Evolutionary conservation across 2,888 invertebrate genomes (phyloP), one percentile per base, ranked within the genome.

Genomic region (Chymomyza caudatula): DNA sequence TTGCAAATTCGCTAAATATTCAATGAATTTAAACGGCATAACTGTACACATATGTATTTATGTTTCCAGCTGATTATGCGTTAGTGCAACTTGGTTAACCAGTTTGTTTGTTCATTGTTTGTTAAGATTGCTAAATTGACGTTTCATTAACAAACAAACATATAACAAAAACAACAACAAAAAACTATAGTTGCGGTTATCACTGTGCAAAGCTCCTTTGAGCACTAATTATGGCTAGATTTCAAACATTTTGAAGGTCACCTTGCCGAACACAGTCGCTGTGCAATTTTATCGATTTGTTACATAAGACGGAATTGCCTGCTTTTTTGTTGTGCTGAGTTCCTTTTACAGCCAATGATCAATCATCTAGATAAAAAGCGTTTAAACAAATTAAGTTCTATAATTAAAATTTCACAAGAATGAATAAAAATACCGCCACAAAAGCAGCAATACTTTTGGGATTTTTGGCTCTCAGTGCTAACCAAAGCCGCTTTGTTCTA

Each of bases 251-350:
- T 63, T 59, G 87, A 84, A 87, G 84, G 83, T 86, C 66, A 69
- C 44, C 73, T 15, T 66, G 54, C 65, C 82, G 64, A 65, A 37
- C 52, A 20, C 37, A 22, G 44, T 20, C 23, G 67, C 68, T 85
- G 78, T 83, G 87, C 87, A 87, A 83, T 87, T 87, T 85, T 76
- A 70, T 25, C 67, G 69, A 55, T 66, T 67, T 85, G 81, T 83
- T 83, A 83, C 83, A 83, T 83, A 87, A 83, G 84, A 85, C 84
- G 80, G 63, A 76, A 72, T 81, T 74, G 70, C 71, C 69, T 69
- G 69, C 56, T 68, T 71, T 52, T 60, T 65, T 43, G 13, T 63
- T 69, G 20, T 63, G 43, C 67, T 60, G 54, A 22, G 29, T 60
- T 67, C 62, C 57, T 63, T 68, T 60, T 68, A 62, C 65, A 66